Base-by-base conservation (phyloP, 1,140 invertebrate genomes). In the Sesamia nonagrioides region DNA sequence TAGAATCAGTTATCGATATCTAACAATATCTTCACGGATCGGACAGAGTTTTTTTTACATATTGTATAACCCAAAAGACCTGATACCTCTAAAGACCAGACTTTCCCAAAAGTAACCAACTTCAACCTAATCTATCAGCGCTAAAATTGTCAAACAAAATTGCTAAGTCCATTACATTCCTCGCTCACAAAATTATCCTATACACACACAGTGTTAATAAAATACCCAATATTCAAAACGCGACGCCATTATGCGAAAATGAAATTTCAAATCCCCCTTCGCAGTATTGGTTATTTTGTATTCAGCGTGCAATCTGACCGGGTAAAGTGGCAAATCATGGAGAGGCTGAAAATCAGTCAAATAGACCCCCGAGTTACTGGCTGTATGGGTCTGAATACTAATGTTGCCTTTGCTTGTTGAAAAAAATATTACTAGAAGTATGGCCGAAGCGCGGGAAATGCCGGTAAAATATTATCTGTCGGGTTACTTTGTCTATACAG, bases 261-360 rank as follows among this genome's bases (percentile, higher is more conserved):
- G 88, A 91, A 91, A 91, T 92, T 91, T 88, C 88, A 90, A 90
- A 91, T 86, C 86, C 86, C 79, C 82, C 52, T 79, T 80, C 80
- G 77, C 82, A 35, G 82, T 75, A 89, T 88, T 88, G 88, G 83
- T 84, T 89, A 80, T 77, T 92, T 90, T 79, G 81, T 91, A 92
- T 94, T 92, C 91, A 88, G 58, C 81, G 63, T 88, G 52, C 86
- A 82, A 63, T 40, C 87, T 94, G 91, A 92, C 92, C 92, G 91
- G 91, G 89, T 89, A 89, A 94, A 94, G 92, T 93, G 92, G 89
- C 91, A 92, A 94, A 94, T 94, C 92, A 94, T 94, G 91, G 90
- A 94, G 89, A 84, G 88, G 87, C 91, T 94, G 92, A 93, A 92
- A 94, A 94, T 94, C 92, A 94, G 92, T 93, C 92, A 92, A 93